Conservation (phyloP, 1,140 invertebrate genomes). For the Patella vulgata region DNA sequence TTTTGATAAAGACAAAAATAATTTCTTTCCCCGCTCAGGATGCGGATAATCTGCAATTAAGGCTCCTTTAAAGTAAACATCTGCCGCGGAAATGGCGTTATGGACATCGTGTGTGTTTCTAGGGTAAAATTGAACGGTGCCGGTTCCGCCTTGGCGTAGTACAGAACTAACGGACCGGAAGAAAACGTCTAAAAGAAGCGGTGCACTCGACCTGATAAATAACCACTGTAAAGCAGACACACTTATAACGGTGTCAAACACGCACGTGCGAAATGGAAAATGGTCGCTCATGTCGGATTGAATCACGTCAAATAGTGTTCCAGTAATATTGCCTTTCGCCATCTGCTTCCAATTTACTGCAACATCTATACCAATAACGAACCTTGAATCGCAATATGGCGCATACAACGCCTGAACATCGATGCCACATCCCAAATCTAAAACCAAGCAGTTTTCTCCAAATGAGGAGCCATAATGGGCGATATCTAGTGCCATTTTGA, state of each 20-base stretch:
- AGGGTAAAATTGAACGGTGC: conserved; percentile 36
- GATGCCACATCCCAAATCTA: conserved; percentile 1
- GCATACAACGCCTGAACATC: neutral
- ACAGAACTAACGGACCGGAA: conserved; percentile 15
- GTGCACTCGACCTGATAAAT: conserved; percentile 1
- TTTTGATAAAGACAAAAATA: conserved; percentile 34
- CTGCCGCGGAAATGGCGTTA: conserved; percentile 7
- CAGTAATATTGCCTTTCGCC: neutral
- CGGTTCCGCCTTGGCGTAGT: conserved; percentile 16
- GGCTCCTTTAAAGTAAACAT: conserved; percentile 25
- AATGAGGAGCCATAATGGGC: too few relatives aligned
- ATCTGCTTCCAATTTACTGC: neutral
- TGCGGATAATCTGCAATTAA: conserved; percentile 31
- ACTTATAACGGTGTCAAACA: conserved; percentile 29
- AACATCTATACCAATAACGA: neutral
- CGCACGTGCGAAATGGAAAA: conserved; percentile 17
- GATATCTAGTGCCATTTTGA: too few relatives aligned
- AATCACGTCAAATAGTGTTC: conserved; percentile 20
- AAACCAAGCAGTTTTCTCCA: too few relatives aligned
- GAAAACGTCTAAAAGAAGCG: conserved; percentile 14
- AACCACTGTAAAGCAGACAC: conserved; percentile 39
- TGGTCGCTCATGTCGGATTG: conserved; percentile 18
- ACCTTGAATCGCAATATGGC: neutral
- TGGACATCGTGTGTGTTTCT: conserved; percentile 8
- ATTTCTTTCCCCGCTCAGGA: conserved; percentile 28